Evolutionary conservation across 2,113 vertebrate species (phyloP).

Genomic region (Eretmochelys imbricata): DNA sequence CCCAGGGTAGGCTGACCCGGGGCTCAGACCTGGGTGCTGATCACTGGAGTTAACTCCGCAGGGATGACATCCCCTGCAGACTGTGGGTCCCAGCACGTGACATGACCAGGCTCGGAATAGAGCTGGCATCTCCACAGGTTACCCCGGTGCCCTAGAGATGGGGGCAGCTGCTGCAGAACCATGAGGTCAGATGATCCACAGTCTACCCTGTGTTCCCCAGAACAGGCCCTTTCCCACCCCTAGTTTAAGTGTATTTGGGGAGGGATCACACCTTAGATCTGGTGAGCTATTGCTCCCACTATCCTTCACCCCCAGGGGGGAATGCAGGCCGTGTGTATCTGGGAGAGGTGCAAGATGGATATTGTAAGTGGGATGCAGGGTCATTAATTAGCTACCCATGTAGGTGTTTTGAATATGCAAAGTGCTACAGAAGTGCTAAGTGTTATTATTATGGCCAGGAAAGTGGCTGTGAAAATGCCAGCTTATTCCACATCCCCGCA

Average conservation of each 20-base stretch:
- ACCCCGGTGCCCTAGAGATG: neutral
- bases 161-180: neutral
- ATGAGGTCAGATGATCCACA: neutral
- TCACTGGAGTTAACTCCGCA: neutral
- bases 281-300: neutral
- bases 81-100: neutral
- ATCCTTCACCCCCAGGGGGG: neutral
- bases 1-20: accelerated
- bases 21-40: neutral
- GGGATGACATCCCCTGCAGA: neutral
- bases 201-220: neutral
- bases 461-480: constrained; percentile 45
- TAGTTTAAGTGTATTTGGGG: no score
- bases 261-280: neutral
- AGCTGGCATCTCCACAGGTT: neutral
- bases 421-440: constrained; percentile 62
- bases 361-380: neutral
- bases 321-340: accelerated
- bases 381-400: constrained; percentile 47
- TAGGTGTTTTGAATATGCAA: constrained; percentile 50
- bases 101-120: no score
- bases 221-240: neutral
- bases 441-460: constrained; percentile 58
- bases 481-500: neutral
- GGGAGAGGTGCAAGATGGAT: neutral